phyloP scores from a whole-genome alignment of 2,888 invertebrate species.

The Oligia latruncula region DNA sequence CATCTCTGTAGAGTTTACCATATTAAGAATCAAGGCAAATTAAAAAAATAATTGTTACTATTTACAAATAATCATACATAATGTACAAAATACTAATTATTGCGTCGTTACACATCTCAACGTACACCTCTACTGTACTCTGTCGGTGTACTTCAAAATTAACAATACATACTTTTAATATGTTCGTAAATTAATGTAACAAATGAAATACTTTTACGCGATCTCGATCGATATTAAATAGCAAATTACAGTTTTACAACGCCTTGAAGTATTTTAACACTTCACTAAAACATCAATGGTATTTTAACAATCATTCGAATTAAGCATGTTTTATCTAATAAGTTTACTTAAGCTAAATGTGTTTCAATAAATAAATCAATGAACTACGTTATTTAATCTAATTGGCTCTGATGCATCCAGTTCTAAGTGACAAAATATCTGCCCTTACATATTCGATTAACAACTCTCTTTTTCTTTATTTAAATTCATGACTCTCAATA shows the following conservation, averaged over 20 bases:
- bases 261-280: constrained; percentile 52
- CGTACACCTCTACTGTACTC: constrained; percentile 50
- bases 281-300: constrained; percentile 60
- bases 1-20: constrained; percentile 63
- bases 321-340: constrained; percentile 66
- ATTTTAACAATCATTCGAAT: constrained; percentile 54
- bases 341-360: constrained; percentile 73
- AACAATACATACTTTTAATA: constrained; percentile 64
- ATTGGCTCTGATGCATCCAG: constrained; percentile 61
- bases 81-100: constrained; percentile 81
- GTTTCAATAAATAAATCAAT: constrained; percentile 79
- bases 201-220: constrained; percentile 55
- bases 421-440: constrained; percentile 34
- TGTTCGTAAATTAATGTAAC: constrained; percentile 56
- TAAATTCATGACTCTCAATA: constrained; percentile 20
- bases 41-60: constrained; percentile 71
- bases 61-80: constrained; percentile 82
- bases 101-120: constrained; percentile 80
- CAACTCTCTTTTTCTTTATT: constrained; percentile 20
- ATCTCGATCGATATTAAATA: constrained; percentile 45
- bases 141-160: constrained; percentile 64
- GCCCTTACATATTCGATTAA: constrained; percentile 35
- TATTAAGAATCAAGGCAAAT: constrained; percentile 55
- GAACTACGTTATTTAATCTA: constrained; percentile 66
- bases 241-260: constrained; percentile 56